These are phyloP conservation scores for Drosophila seclusa DNA, from an alignment of 2,888 invertebrate genomes.

Conservation along the genomic window DNA sequence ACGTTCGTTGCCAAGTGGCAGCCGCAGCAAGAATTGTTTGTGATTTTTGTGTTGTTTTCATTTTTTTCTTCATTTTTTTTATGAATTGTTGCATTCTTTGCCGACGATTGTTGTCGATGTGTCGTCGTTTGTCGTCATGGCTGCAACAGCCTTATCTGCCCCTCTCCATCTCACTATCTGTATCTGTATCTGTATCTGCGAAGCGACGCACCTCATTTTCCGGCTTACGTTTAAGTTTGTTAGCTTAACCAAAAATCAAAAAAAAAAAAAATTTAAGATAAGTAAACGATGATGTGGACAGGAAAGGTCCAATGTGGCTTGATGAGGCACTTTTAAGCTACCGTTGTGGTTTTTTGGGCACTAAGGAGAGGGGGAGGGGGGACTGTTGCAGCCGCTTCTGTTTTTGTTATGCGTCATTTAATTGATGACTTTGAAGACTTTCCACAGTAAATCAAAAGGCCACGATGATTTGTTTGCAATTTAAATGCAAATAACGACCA, in stretches of 20 bases:
- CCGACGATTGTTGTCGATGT: slow-evolving; percentile 37
- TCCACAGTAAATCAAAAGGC: slow-evolving; percentile 72
- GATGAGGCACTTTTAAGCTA: slow-evolving; percentile 45
- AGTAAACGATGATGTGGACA: slow-evolving; percentile 27
- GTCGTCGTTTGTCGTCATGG: slow-evolving; percentile 40
- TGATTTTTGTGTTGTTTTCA: slow-evolving; percentile 36
- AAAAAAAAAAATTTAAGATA: slow-evolving; percentile 26
- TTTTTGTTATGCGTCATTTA: slow-evolving; percentile 52
- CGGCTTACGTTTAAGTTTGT: slow-evolving; percentile 61
- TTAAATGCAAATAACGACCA: slow-evolving; percentile 79
- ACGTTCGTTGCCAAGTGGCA: slow-evolving; percentile 77
- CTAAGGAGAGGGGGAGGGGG: not conserved
- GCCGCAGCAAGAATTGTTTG: slow-evolving; percentile 60
- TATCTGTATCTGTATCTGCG: slow-evolving; percentile 21
- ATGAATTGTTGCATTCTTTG: slow-evolving; percentile 74
- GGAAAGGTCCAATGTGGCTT: slow-evolving; percentile 8
- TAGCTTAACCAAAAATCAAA: slow-evolving; percentile 25
- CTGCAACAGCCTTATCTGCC: slow-evolving; percentile 33
- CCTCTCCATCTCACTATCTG: slow-evolving; percentile 19
- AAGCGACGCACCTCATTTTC: slow-evolving; percentile 71
- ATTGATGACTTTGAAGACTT: slow-evolving; percentile 67
- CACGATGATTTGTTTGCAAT: slow-evolving; percentile 77
- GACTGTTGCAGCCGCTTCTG: slow-evolving; percentile 39
- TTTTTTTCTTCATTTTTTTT: slow-evolving; percentile 39
- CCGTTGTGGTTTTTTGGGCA: not conserved